Evolutionary conservation across 2,888 invertebrate species (phyloP).

Genomic region (Carpatolechia fugitivella): DNA sequence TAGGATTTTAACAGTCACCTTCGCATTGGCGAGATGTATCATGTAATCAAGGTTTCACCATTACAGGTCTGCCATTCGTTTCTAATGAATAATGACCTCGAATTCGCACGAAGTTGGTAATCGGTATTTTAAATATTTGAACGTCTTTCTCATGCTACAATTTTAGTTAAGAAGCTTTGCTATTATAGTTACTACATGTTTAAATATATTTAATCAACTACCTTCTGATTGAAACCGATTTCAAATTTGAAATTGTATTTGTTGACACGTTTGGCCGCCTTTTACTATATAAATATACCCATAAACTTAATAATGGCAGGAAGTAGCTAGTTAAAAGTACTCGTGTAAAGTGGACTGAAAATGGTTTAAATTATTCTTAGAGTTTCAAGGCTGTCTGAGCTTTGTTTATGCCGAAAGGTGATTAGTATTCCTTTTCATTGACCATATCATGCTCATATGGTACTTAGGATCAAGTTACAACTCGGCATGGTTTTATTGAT

Average conservation of each 20-base stretch:
- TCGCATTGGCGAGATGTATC: constrained; percentile 4
- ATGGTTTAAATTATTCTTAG: too few relatives aligned
- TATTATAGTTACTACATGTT: too few relatives aligned
- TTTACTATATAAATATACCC: constrained; percentile 34
- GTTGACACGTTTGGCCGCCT: constrained; percentile 43
- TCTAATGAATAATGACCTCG: constrained; percentile 19
- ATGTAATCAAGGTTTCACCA: constrained; percentile 17
- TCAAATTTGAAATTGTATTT: constrained; percentile 40
- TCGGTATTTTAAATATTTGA: not conserved
- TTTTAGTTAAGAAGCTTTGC: not conserved
- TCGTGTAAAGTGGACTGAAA: not conserved
- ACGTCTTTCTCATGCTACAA: not conserved
- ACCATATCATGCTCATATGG: not conserved
- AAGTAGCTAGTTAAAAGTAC: not conserved
- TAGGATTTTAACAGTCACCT: constrained; percentile 7
- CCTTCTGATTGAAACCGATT: not conserved
- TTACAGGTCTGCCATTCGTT: constrained; percentile 27
- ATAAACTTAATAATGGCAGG: not conserved
- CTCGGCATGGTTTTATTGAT: not conserved
- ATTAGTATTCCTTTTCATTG: not conserved
- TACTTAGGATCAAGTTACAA: constrained; percentile 1
- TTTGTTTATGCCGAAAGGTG: not conserved
- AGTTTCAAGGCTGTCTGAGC: too few relatives aligned
- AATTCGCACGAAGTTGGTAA: not conserved
- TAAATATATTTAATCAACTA: too few relatives aligned